Conservation (phyloP, 2,888 invertebrate species). For the Cantharis flavilabris region DNA sequence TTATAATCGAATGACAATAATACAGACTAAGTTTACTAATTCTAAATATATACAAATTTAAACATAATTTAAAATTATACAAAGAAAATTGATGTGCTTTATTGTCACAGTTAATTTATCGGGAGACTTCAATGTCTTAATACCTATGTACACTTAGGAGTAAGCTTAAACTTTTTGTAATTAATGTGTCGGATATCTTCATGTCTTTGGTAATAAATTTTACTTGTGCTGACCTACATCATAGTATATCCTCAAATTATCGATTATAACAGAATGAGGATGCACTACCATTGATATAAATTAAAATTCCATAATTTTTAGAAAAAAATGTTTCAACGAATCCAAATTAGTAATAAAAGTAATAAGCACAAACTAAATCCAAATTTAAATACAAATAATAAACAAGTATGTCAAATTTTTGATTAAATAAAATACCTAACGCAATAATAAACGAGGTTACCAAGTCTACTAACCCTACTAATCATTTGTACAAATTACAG, state of each 20-base stretch:
- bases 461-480: constrained; percentile 15
- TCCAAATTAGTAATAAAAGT: background rate
- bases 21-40: background rate
- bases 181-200: background rate
- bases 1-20: background rate
- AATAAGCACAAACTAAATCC: background rate
- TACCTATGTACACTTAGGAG: background rate
- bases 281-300: background rate
- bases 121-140: background rate
- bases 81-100: background rate
- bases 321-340: background rate
- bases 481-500: constrained; percentile 6
- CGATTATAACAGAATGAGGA: background rate
- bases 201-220: background rate
- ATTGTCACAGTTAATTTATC: background rate
- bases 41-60: background rate
- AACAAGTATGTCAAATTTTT: no score
- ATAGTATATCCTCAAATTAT: background rate
- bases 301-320: background rate
- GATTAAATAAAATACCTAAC: background rate
- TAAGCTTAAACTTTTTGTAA: background rate
- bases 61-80: background rate
- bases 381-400: background rate
- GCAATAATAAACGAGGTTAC: background rate
- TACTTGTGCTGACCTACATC: background rate